These are phyloP conservation scores for Melieria crassipennis DNA, from an alignment of 2,888 invertebrate species.

Conservation along the genomic window DNA sequence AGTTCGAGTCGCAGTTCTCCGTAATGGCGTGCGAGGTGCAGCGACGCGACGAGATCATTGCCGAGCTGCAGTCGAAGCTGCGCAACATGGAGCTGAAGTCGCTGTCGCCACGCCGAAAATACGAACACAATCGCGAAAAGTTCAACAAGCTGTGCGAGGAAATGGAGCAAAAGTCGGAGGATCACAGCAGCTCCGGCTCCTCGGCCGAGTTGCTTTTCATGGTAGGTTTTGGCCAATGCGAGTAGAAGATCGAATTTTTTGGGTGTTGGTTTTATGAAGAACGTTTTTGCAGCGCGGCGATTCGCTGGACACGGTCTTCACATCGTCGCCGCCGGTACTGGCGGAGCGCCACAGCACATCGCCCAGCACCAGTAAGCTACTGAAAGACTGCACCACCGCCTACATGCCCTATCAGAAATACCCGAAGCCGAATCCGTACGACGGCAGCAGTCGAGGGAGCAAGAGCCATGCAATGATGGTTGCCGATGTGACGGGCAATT, in stretches of 20 bases:
- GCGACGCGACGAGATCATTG: slow-evolving; percentile 82
- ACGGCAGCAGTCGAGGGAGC: slow-evolving; percentile 24
- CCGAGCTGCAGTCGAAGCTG: slow-evolving; percentile 78
- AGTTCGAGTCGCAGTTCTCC: slow-evolving; percentile 78
- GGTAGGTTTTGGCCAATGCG: slow-evolving; percentile 51
- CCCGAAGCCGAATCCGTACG: slow-evolving; percentile 29
- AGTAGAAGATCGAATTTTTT: not conserved
- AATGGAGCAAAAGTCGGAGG: slow-evolving; percentile 49
- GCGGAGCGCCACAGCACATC: slow-evolving; percentile 54
- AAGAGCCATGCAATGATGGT: slow-evolving; percentile 49
- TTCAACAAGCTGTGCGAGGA: slow-evolving; percentile 47
- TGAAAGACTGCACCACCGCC: slow-evolving; percentile 47
- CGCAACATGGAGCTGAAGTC: slow-evolving; percentile 69
- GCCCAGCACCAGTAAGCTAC: slow-evolving; percentile 51
- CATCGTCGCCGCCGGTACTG: slow-evolving; percentile 69
- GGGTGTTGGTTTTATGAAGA: slow-evolving; percentile 2
- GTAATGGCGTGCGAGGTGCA: slow-evolving; percentile 83
- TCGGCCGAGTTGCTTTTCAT: slow-evolving; percentile 65
- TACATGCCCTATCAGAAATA: slow-evolving; percentile 46
- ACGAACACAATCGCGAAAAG: slow-evolving; percentile 43
- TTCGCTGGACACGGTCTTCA: slow-evolving; percentile 75
- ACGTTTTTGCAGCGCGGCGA: slow-evolving; percentile 70
- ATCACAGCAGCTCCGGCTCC: slow-evolving; percentile 61
- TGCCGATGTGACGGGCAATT: slow-evolving; percentile 65
- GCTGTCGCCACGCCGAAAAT: slow-evolving; percentile 41